A percentile compares a stretch with the other conserved stretches of the same genome.
These are phyloP conservation scores for Larimichthys crocea DNA, from an alignment of 2,113 vertebrate species.

Conservation along the genomic window DNA sequence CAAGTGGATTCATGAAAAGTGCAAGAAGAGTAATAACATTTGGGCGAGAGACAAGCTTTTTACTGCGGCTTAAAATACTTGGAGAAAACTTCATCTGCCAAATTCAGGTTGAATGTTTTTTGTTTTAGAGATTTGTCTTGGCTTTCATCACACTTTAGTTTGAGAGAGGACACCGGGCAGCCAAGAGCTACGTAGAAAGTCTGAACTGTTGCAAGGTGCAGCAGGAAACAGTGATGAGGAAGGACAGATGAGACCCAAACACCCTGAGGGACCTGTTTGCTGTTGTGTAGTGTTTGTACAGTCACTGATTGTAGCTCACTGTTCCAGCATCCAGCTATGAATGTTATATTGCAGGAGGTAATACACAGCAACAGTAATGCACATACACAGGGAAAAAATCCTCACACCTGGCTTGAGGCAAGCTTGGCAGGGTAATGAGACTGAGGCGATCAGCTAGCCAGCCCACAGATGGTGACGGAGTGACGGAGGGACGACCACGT, in stretches of 20 bases:
- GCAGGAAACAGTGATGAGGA: slow-evolving; percentile 24
- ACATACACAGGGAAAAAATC: neutral
- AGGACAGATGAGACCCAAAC: slow-evolving; percentile 10
- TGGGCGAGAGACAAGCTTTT: neutral
- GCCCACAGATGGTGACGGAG: slow-evolving; percentile 53
- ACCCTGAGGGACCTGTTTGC: slow-evolving; percentile 28
- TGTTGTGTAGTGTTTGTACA: slow-evolving; percentile 32
- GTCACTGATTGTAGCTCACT: slow-evolving; percentile 15
- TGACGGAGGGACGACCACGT: slow-evolving; percentile 24
- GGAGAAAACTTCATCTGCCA: neutral
- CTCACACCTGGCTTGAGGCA: slow-evolving; percentile 49
- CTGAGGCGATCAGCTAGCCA: slow-evolving; percentile 22
- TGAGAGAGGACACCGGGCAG: slow-evolving; percentile 13
- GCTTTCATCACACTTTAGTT: slow-evolving; percentile 14
- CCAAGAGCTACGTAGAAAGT: slow-evolving; percentile 22
- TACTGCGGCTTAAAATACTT: neutral
- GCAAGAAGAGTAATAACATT: neutral
- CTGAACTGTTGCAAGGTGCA: slow-evolving; percentile 23
- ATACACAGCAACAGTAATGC: slow-evolving; percentile 4
- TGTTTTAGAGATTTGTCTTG: slow-evolving; percentile 3
- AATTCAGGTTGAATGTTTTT: neutral
- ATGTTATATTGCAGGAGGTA: slow-evolving; percentile 5
- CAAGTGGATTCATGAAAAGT: neutral
- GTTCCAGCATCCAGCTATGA: slow-evolving; percentile 6
- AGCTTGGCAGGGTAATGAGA: slow-evolving; percentile 54